Evolutionary conservation across 2,797 vertebrate genomes (phyloP).

Genomic region (Gymnoscopelus microlampas): DNA sequence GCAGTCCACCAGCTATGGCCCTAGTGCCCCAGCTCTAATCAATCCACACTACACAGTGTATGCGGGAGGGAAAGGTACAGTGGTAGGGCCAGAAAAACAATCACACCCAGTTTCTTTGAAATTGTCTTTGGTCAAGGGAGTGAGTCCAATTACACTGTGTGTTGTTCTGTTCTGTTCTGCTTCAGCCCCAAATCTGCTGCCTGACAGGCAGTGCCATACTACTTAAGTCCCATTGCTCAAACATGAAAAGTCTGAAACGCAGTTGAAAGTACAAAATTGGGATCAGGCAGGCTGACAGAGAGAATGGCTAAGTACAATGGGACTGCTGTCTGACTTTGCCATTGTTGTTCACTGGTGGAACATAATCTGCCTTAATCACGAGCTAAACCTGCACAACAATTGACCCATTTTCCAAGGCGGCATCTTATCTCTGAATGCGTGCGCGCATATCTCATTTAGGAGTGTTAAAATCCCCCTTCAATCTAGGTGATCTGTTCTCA

Average conservation of each 20-base stretch:
- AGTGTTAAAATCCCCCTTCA: conserved; percentile 76
- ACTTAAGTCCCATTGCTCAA: conserved; percentile 64
- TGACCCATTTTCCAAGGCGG: conserved; percentile 75
- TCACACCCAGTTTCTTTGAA: conserved; percentile 63
- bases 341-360: conserved; percentile 70
- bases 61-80: conserved; percentile 46
- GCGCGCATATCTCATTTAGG: conserved; percentile 76
- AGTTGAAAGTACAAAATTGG: conserved; percentile 63
- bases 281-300: conserved; percentile 66
- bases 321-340: conserved; percentile 65
- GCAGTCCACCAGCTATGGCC: conserved; percentile 56
- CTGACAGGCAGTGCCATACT: conserved; percentile 58
- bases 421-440: conserved; percentile 67
- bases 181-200: conserved; percentile 57
- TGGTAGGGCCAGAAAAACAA: conserved; percentile 41
- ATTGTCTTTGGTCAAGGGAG: conserved; percentile 58
- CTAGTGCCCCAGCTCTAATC: conserved; percentile 73
- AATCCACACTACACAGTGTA: conserved; percentile 49
- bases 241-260: conserved; percentile 61
- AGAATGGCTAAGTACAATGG: conserved; percentile 60
- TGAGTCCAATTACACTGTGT: conserved; percentile 60
- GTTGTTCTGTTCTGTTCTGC: conserved; percentile 61
- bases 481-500: conserved; percentile 78
- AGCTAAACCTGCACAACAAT: conserved; percentile 78
- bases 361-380: conserved; percentile 76